Conservation (phyloP, 2,888 invertebrate species). For the Tanypteryx hageni region DNA sequence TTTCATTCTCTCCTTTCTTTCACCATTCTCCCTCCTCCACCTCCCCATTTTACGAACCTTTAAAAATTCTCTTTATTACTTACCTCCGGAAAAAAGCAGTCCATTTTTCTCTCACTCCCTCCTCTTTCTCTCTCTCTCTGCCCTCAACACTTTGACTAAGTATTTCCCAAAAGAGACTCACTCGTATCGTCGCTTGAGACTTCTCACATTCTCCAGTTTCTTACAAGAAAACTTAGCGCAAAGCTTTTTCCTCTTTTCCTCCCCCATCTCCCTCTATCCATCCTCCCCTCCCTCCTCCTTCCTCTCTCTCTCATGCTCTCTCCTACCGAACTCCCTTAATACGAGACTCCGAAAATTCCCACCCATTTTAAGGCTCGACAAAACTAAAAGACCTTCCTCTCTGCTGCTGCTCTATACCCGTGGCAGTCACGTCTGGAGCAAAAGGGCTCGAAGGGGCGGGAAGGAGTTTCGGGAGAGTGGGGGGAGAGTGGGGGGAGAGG, state of each 20-base stretch:
- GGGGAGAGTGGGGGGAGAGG: background rate
- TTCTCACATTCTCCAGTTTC: slow-evolving; percentile 40
- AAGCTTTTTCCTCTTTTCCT: background rate
- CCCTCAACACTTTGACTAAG: slow-evolving; percentile 43
- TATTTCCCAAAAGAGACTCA: slow-evolving; percentile 25
- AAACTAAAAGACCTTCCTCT: slow-evolving; percentile 5
- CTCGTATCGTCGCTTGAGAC: slow-evolving; percentile 18
- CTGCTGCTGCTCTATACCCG: background rate
- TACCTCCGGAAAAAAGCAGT: slow-evolving; percentile 16
- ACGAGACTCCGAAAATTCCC: slow-evolving; percentile 23
- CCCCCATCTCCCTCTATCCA: background rate
- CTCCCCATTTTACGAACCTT: slow-evolving; percentile 23
- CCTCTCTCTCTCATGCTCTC: background rate
- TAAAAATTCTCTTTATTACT: slow-evolving; percentile 41
- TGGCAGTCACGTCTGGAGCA: slow-evolving; percentile 25
- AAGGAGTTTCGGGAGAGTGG: background rate
- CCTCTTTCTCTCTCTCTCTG: background rate
- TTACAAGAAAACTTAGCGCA: background rate
- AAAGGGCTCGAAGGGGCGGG: background rate
- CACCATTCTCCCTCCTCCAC: background rate
- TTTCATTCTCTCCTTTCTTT: background rate
- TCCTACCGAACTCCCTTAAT: background rate
- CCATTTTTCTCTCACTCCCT: background rate
- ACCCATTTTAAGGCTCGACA: slow-evolving; percentile 14
- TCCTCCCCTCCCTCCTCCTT: background rate